These are phyloP conservation scores for Stenchaetothrips biformis DNA, from an alignment of 2,888 invertebrate genomes.

Conservation along the genomic window DNA sequence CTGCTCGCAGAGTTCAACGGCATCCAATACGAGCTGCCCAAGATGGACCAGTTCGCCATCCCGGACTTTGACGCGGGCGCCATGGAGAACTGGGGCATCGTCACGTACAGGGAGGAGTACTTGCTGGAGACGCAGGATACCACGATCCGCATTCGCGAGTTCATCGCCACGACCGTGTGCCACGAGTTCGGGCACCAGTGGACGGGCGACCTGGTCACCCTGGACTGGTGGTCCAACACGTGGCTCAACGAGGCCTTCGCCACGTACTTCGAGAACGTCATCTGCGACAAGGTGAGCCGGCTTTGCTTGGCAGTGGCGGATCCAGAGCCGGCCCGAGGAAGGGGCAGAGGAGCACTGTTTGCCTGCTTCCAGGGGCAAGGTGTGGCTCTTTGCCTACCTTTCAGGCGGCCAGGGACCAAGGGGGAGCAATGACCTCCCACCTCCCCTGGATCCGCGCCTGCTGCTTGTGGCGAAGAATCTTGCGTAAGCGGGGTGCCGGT, in stretches of 20 bases:
- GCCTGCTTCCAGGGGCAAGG: too few species aligned
- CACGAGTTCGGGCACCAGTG: slow-evolving; percentile 50
- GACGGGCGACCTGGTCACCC: slow-evolving; percentile 41
- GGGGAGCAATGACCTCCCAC: too few species aligned
- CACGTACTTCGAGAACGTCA: slow-evolving; percentile 46
- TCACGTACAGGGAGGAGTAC: slow-evolving; percentile 17
- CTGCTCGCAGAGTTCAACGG: background rate
- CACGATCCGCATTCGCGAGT: background rate
- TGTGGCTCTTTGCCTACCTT: too few species aligned
- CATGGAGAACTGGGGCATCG: slow-evolving; percentile 16
- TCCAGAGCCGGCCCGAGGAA: too few species aligned
- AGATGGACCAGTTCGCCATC: slow-evolving; percentile 5
- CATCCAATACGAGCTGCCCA: background rate
- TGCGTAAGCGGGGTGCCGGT: background rate
- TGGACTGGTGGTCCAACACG: slow-evolving; percentile 38
- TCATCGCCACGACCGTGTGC: slow-evolving; percentile 9
- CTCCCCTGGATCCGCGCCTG: too few species aligned
- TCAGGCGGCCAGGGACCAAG: too few species aligned
- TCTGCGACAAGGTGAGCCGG: slow-evolving; percentile 37
- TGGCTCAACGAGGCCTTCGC: slow-evolving; percentile 47
- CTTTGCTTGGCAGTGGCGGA: background rate
- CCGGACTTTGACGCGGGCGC: background rate
- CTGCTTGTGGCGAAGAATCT: too few species aligned
- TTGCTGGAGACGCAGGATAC: background rate
- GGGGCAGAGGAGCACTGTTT: too few species aligned